Percentiles rank a stretch among this genome's conserved stretches.
Evolutionary conservation across 2,888 invertebrate genomes (phyloP).

Genomic region (Cactoblastis cactorum): DNA sequence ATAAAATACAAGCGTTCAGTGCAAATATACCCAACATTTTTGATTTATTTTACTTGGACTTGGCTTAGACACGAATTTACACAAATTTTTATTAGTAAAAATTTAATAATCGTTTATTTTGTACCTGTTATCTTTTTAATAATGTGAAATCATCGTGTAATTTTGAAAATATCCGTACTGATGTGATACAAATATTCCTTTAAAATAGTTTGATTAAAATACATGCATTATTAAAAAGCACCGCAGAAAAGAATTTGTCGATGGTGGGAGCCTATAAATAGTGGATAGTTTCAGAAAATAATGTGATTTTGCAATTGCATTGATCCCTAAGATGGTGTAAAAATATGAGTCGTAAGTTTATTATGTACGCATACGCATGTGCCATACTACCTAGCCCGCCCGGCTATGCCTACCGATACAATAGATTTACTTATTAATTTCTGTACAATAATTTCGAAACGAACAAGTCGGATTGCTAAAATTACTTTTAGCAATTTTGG

Average conservation of each 20-base stretch:
- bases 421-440: slow-evolving; percentile 26
- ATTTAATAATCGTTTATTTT: no score
- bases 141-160: no score
- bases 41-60: no score
- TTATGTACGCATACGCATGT: slow-evolving; percentile 58
- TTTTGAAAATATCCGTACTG: no score
- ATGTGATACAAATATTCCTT: no score
- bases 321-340: slow-evolving; percentile 46
- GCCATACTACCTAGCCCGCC: slow-evolving; percentile 61
- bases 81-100: no score
- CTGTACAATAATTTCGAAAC: slow-evolving; percentile 14
- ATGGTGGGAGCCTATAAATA: background rate
- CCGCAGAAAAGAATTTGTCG: no score
- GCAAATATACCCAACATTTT: slow-evolving; percentile 2
- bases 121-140: no score
- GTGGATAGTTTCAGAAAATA: slow-evolving; percentile 7
- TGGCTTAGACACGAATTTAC: no score
- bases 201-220: no score
- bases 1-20: background rate
- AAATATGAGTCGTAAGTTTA: slow-evolving; percentile 48
- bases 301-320: slow-evolving; percentile 37
- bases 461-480: background rate
- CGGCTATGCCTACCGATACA: slow-evolving; percentile 56
- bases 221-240: no score
- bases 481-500: background rate